Conservation (phyloP, 2,113 vertebrate species). For the Phylloscopus trochiloides region DNA sequence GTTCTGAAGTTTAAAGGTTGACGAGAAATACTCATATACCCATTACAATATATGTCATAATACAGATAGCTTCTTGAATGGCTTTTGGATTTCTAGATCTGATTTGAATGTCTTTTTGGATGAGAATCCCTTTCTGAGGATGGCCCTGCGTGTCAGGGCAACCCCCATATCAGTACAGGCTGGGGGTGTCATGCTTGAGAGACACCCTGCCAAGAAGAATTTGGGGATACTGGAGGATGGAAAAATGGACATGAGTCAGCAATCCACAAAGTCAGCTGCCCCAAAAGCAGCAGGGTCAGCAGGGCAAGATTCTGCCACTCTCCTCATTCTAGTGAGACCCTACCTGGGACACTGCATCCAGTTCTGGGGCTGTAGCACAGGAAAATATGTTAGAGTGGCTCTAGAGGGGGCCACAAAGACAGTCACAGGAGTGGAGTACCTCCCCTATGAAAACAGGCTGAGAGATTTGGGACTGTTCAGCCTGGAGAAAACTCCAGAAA, state of each 20-base stretch:
- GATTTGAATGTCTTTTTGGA: not conserved
- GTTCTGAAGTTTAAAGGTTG: not conserved
- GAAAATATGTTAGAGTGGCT: not conserved
- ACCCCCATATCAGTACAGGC: rapidly evolving
- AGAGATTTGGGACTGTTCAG: not conserved
- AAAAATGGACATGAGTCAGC: not conserved
- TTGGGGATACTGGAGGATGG: not conserved
- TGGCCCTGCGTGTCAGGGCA: rapidly evolving
- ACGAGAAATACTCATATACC: not conserved
- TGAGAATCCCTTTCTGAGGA: not conserved
- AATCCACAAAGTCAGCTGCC: not conserved
- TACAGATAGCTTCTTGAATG: not conserved
- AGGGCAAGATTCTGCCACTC: rapidly evolving
- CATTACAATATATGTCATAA: not conserved
- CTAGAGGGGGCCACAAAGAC: not conserved
- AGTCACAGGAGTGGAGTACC: not conserved
- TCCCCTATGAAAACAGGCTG: not conserved
- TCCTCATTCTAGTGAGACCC: not conserved
- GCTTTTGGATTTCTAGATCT: not conserved
- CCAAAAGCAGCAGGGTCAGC: not conserved
- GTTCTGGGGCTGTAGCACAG: too few species aligned
- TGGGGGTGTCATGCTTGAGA: not conserved
- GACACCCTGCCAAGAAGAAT: rapidly evolving
- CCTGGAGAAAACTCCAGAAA: not conserved
- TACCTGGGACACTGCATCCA: not conserved